Percentiles rank a stretch among this genome's conserved stretches.
phyloP scores from a whole-genome alignment of 2,888 invertebrate genomes.

The Caenorhabditis sulstoni region DNA sequence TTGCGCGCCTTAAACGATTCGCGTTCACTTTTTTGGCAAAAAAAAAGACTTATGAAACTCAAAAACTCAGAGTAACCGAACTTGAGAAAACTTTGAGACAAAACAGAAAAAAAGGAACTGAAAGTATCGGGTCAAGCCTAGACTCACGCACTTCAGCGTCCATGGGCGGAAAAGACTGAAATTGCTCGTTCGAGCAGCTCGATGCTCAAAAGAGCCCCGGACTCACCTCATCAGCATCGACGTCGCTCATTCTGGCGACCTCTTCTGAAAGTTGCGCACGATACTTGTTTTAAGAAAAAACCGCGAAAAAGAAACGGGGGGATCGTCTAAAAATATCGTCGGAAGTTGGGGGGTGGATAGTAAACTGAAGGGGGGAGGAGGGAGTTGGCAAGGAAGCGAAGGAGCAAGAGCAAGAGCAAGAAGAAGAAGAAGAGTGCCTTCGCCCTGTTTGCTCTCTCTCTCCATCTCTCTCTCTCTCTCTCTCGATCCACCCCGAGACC shows the following conservation, averaged over 20 bases:
- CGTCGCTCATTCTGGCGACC: constrained; percentile 50
- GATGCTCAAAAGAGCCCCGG: not conserved
- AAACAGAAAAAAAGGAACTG: not conserved
- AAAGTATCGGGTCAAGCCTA: constrained; percentile 5
- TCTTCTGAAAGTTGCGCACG: too few relatives aligned
- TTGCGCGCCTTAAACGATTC: constrained; percentile 84
- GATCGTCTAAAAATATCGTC: too few relatives aligned
- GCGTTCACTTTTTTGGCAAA: not conserved
- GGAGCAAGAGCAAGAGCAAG: too few relatives aligned
- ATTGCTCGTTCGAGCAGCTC: not conserved
- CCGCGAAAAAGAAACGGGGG: not conserved
- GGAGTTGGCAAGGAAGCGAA: too few relatives aligned
- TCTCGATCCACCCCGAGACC: too few relatives aligned
- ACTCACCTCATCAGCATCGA: constrained; percentile 65
- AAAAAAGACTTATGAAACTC: constrained; percentile 24
- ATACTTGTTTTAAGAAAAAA: too few relatives aligned
- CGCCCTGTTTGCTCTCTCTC: too few relatives aligned
- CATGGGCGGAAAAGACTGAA: constrained; percentile 43
- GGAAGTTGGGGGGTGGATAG: too few relatives aligned
- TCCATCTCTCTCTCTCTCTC: too few relatives aligned
- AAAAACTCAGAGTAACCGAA: constrained; percentile 11
- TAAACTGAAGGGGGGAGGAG: too few relatives aligned
- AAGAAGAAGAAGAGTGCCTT: too few relatives aligned
- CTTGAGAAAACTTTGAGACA: not conserved
- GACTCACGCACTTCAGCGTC: constrained; percentile 51